Conservation (phyloP, 2,797 vertebrate species). For the Poecilia gillii region DNA sequence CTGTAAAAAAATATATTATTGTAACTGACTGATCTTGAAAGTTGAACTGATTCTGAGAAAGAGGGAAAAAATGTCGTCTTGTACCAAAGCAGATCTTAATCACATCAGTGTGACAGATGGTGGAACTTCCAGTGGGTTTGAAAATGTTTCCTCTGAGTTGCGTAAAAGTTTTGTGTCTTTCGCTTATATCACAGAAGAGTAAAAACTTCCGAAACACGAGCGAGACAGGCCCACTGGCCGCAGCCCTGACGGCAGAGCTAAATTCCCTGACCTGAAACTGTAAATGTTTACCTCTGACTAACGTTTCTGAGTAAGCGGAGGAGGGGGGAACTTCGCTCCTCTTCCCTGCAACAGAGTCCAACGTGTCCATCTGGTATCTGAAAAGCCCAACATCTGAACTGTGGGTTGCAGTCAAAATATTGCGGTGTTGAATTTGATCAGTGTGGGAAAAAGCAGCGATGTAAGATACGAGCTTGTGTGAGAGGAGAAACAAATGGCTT, state of each 20-base stretch:
- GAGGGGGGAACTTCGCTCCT: background rate
- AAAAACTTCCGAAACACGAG: background rate
- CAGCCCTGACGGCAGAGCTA: background rate
- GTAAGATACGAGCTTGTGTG: conserved; percentile 38
- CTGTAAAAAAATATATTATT: background rate
- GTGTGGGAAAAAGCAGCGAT: background rate
- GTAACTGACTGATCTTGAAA: background rate
- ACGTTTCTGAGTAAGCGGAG: conserved; percentile 3
- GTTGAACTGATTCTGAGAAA: background rate
- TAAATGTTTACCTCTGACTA: conserved; percentile 33
- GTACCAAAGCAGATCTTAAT: background rate
- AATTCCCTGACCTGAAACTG: background rate
- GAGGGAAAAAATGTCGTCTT: background rate
- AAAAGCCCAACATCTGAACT: background rate
- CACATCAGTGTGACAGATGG: background rate
- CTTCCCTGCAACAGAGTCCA: background rate
- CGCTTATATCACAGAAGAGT: background rate
- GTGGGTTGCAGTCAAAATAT: conserved; percentile 3
- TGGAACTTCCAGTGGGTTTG: background rate
- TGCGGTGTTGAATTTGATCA: background rate
- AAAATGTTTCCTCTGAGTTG: background rate
- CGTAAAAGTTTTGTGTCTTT: background rate
- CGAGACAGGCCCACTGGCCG: background rate
- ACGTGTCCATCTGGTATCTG: background rate
- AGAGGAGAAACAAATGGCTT: conserved; percentile 61